Percentiles rank a stretch among this genome's conserved stretches.
Evolutionary conservation across 92 coral and sea anemone species (phyloP).

Genomic region (Bergia sp.): DNA sequence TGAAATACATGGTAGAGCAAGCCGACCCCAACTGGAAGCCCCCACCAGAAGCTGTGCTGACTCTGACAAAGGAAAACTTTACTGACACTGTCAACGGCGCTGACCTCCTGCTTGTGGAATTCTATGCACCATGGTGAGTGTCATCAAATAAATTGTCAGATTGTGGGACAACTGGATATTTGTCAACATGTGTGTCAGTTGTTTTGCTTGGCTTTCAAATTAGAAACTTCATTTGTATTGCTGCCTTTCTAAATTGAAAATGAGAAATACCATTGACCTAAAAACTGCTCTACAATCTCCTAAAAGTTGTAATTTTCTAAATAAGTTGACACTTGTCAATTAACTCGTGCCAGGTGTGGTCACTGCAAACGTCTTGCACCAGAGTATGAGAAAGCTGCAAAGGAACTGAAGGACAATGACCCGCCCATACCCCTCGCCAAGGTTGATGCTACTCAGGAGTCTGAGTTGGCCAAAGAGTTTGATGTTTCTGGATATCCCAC

Average conservation of each 20-base stretch:
- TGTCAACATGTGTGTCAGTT: too few relatives aligned
- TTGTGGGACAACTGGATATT: too few relatives aligned
- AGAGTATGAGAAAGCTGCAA: slow-evolving; percentile 96
- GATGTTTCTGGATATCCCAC: slow-evolving; percentile 92
- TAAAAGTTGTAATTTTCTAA: not conserved
- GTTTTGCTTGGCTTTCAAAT: too few relatives aligned
- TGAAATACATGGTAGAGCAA: slow-evolving; percentile 83
- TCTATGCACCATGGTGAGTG: slow-evolving; percentile 98
- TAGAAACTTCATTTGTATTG: too few relatives aligned
- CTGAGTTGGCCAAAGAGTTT: slow-evolving; percentile 78
- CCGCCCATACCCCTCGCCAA: slow-evolving; percentile 95
- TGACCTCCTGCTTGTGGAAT: slow-evolving; percentile 90
- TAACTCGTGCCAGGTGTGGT: slow-evolving; percentile 78
- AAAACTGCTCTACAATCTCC: too few relatives aligned
- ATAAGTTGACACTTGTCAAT: not conserved
- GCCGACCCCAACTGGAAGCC: slow-evolving; percentile 96
- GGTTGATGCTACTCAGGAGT: slow-evolving; percentile 85
- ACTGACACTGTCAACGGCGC: slow-evolving; percentile 77
- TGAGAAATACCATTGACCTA: too few relatives aligned
- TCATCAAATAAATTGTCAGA: too few relatives aligned
- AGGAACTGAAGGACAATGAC: slow-evolving; percentile 79
- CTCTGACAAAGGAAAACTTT: slow-evolving; percentile 91
- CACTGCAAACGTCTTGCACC: slow-evolving; percentile 98
- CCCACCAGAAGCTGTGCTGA: slow-evolving; percentile 91
- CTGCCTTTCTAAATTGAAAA: too few relatives aligned